Evolutionary conservation across 1,140 invertebrate species (phyloP), one percentile per base, ranked within the genome.

Genomic region (Lucilia cuprina): DNA sequence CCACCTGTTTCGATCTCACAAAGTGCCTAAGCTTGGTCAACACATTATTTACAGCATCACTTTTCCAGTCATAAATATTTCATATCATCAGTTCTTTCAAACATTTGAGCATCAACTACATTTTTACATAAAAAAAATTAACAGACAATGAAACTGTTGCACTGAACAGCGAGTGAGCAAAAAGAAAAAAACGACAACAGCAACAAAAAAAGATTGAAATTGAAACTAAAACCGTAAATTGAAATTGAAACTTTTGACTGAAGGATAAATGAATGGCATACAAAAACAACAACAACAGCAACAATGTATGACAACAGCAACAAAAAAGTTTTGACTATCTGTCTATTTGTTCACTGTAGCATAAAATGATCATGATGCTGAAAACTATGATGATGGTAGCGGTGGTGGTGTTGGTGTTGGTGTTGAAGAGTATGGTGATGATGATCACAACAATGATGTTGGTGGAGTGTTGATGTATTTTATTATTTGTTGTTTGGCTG

Each of bases 161-260:
- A 70, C 19, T 70, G 55, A 60, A 60, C 14, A 60, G 55, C n/a
- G 25, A 30, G 25, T 5, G n/a, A 17, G 14, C n/a, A 60, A 60
- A n/a, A 60, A 7, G 3, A 41, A 2, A 5, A 41, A 2, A 41
- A 41, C 25, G 3, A 3, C 25, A 41, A 41, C 41, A 60, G 55
- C 13, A 60, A 70, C n/a, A 70, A 70, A 41, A 78, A 41, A 30
- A 30, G 35, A 78, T 41, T 78, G 34, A 49, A 78, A 41, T 49
- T 49, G 75, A 78, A 49, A 78, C 75, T 41, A 78, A 78, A 41
- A 41, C 34, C 75, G 34, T 41, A 49, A 78, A 41, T 49, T 49
- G 34, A 49, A 49, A 78, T 78, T 49, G 75, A 78, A 49, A 78
- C 34, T 49, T 78, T 78, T 34, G 75, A 41, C 34, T 49, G 75